These are phyloP conservation scores for Microplitis demolitor DNA, from an alignment of 1,140 invertebrate species.

Conservation along the genomic window DNA sequence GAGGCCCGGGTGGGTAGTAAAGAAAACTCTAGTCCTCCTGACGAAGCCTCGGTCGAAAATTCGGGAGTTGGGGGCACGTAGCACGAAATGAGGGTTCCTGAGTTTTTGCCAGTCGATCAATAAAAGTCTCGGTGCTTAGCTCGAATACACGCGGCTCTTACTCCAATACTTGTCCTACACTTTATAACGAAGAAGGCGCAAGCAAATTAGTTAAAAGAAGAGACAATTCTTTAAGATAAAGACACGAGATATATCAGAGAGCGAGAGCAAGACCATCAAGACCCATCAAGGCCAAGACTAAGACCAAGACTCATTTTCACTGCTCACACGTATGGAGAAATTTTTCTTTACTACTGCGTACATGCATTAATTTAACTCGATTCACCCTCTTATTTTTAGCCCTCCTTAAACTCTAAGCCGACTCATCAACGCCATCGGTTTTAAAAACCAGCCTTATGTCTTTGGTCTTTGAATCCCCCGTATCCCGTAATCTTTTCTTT, in stretches of 20 bases:
- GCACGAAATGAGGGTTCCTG: constrained; percentile 44
- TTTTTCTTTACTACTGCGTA: constrained; percentile 56
- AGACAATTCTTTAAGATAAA: background rate
- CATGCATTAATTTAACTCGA: constrained; percentile 60
- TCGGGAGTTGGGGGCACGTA: constrained; percentile 38
- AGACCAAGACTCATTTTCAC: background rate
- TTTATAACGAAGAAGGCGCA: constrained; percentile 57
- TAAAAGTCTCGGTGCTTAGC: constrained; percentile 60
- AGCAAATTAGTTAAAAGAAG: constrained; percentile 2
- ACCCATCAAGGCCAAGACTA: background rate
- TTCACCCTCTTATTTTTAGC: constrained; percentile 32
- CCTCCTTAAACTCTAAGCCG: constrained; percentile 48
- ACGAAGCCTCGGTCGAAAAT: constrained; percentile 15
- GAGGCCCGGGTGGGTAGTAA: background rate
- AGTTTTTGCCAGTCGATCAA: constrained; percentile 63
- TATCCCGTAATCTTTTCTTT: background rate
- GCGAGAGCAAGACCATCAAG: background rate
- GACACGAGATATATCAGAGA: background rate
- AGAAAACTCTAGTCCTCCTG: constrained; percentile 16
- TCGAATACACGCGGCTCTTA: constrained; percentile 16
- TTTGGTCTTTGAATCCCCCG: constrained; percentile 23
- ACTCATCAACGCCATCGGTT: constrained; percentile 54
- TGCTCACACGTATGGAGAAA: constrained; percentile 31
- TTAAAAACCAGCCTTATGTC: constrained; percentile 21
- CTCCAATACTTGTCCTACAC: constrained; percentile 57